These are phyloP conservation scores for Crenichthys baileyi DNA, from an alignment of 2,797 vertebrate species.

Conservation along the genomic window DNA sequence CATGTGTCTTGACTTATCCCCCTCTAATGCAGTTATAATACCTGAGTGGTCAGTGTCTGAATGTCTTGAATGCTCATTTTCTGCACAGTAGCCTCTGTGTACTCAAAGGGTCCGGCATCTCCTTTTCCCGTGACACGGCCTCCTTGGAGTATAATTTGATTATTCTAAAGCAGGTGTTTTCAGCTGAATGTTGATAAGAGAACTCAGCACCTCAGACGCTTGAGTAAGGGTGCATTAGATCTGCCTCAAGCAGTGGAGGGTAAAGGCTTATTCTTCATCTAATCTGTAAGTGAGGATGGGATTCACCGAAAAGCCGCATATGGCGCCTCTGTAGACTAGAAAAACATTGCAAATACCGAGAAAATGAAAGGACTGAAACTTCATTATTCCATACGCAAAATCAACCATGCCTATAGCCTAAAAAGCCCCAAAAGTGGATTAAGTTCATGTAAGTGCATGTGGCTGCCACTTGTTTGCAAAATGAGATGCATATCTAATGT, in stretches of 20 bases:
- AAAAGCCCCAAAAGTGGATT: constrained; percentile 31
- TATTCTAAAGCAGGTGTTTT: constrained; percentile 79
- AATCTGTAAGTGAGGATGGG: constrained; percentile 52
- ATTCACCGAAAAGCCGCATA: constrained; percentile 48
- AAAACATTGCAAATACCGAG: constrained; percentile 22
- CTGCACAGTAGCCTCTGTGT: constrained; percentile 69
- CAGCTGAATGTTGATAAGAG: constrained; percentile 76
- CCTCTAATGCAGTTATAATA: constrained; percentile 66
- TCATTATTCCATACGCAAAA: constrained; percentile 21
- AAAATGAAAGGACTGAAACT: constrained; percentile 24
- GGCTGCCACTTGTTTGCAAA: constrained; percentile 17
- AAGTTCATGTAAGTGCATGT: constrained; percentile 10
- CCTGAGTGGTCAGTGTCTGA: constrained; percentile 60
- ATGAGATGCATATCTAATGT: constrained; percentile 43
- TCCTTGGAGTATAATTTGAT: constrained; percentile 75
- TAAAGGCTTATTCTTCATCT: constrained; percentile 39
- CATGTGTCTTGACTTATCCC: constrained; percentile 56
- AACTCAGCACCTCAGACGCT: constrained; percentile 46
- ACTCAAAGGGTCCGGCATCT: constrained; percentile 57
- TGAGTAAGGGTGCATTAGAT: constrained; percentile 60
- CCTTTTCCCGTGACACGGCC: constrained; percentile 56
- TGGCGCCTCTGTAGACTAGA: constrained; percentile 3
- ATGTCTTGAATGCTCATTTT: constrained; percentile 69
- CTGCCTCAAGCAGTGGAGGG: constrained; percentile 50
- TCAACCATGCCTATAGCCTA: background rate